Evolutionary conservation across 1,140 invertebrate genomes (phyloP).

Genomic region (Globodera rostochiensis): DNA sequence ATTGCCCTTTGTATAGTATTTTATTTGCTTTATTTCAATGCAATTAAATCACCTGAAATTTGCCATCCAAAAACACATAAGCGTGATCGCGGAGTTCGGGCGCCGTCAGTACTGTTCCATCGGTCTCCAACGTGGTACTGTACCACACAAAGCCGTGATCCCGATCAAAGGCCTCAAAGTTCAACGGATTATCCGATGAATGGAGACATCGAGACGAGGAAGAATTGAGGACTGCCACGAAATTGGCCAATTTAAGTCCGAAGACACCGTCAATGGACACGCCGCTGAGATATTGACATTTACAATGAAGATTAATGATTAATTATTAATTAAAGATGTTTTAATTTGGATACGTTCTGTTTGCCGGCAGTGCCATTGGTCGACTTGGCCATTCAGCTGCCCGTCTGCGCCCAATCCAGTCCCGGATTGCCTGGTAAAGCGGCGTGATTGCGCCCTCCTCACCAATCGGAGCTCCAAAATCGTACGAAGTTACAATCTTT

Average conservation of each 20-base stretch:
- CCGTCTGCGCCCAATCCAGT: constrained; percentile 70
- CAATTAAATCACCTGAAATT: constrained; percentile 25
- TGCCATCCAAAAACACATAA: constrained; percentile 37
- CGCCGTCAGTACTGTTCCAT: not conserved
- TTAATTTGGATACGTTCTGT: constrained; percentile 23
- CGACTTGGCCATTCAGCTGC: constrained; percentile 66
- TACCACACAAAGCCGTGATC: constrained; percentile 28
- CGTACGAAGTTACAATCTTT: constrained; percentile 80
- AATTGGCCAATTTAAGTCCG: constrained; percentile 18
- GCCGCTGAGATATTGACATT: not conserved
- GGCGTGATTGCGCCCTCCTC: constrained; percentile 81
- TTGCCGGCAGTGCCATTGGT: constrained; percentile 37
- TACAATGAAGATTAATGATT: not conserved
- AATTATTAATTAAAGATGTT: not conserved
- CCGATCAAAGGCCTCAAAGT: constrained; percentile 34
- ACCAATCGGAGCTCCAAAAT: constrained; percentile 81
- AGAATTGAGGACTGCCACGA: not conserved
- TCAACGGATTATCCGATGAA: constrained; percentile 22
- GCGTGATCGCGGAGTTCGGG: constrained; percentile 27
- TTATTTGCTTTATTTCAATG: not conserved
- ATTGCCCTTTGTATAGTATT: not conserved
- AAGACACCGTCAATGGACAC: constrained; percentile 21
- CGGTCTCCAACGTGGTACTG: constrained; percentile 14
- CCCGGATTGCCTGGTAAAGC: constrained; percentile 78
- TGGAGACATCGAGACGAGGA: not conserved